Evolutionary conservation across 35 echinoderm and acorn worm genomes (phyloP).

Genomic region (Strongylocentrotus purpuratus): DNA sequence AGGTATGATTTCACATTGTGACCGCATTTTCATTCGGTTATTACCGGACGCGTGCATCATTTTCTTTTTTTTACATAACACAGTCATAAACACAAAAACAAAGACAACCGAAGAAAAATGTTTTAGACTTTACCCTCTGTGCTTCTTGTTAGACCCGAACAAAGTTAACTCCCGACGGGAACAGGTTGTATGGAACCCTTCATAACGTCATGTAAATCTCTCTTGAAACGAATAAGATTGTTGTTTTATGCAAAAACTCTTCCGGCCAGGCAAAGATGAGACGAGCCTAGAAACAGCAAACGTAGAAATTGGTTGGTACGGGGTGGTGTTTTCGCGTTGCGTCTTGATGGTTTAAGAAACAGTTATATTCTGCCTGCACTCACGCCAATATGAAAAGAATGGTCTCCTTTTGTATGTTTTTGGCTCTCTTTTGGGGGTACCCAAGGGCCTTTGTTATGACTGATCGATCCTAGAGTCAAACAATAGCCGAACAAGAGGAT

Average conservation of each 20-base stretch:
- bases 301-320: background rate
- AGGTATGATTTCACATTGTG: background rate
- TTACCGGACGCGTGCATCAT: too few species aligned
- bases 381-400: background rate
- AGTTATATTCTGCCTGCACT: background rate
- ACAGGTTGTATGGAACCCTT: background rate
- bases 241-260: background rate
- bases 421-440: background rate
- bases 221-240: background rate
- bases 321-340: background rate
- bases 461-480: background rate
- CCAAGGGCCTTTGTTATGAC: background rate
- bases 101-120: background rate
- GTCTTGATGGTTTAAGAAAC: background rate
- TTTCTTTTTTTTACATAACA: too few species aligned
- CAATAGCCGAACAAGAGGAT: background rate
- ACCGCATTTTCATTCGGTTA: too few species aligned
- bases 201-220: background rate
- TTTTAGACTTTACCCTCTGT: background rate
- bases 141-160: background rate
- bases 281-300: background rate
- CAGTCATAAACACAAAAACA: too few species aligned
- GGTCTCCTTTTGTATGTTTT: background rate
- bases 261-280: background rate
- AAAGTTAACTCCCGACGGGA: background rate